Conservation (phyloP, 2,797 vertebrate genomes). For the Paedocypris micromegethes region DNA sequence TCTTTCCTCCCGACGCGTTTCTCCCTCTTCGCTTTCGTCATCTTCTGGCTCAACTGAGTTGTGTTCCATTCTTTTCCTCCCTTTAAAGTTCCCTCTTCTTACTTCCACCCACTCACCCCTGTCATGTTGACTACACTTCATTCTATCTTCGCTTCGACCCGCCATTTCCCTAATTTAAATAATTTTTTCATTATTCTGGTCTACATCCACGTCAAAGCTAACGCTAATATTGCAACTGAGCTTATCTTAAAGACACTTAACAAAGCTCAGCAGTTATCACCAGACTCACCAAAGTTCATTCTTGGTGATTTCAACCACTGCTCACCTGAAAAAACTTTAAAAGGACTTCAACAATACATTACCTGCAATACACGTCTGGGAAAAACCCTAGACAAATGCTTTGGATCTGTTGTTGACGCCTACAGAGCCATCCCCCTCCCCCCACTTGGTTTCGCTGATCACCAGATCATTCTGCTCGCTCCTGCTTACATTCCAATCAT, state of each 20-base stretch:
- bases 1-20: no score
- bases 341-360: slow-evolving; percentile 30
- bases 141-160: no score
- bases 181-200: neutral
- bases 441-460: slow-evolving; percentile 13
- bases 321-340: neutral
- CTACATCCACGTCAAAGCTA: neutral
- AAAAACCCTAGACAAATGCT: slow-evolving; percentile 27
- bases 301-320: slow-evolving; percentile 9
- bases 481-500: slow-evolving; percentile 19
- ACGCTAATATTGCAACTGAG: neutral
- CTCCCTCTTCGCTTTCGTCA: no score
- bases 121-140: no score
- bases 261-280: no score
- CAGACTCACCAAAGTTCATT: no score
- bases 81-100: no score
- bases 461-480: slow-evolving; percentile 10
- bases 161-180: no score
- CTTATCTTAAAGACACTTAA: neutral
- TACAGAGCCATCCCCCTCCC: slow-evolving; percentile 16
- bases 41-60: no score
- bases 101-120: no score
- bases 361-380: slow-evolving; percentile 6
- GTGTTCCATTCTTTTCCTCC: no score
- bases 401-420: slow-evolving; percentile 20